Evolutionary conservation across 2,888 invertebrate genomes (phyloP), one percentile per base, ranked within the genome.

Genomic region (Lamellibrachia satsuma): DNA sequence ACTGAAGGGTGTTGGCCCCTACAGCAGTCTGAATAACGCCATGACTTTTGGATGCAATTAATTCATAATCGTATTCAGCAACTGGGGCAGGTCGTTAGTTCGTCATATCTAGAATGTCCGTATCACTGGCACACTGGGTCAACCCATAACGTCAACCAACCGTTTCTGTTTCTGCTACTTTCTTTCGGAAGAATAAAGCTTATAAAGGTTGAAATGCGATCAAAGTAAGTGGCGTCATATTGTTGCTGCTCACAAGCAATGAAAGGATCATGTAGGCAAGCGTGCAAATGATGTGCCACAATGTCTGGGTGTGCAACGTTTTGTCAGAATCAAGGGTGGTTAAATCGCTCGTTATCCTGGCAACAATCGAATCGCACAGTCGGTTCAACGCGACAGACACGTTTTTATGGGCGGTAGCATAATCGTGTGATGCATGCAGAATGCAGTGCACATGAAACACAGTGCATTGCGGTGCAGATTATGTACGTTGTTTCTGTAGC

Each of bases 391-490:
- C 75, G 15, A 75, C 22, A 75, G n/a, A 75, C 15, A 15, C 75
- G 75, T 75, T 75, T 75, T 75, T 75, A 75, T 22, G 75, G 75
- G 75, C 75, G n/a, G 75, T 22, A 22, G n/a, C 22, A 22, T 75
- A 75, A 75, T 75, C 75, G 75, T 75, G 75, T 75, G 22, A 75
- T 75, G 75, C 75, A 75, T 22, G 75, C 75, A 75, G 75, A 75
- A 75, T 22, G 75, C 75, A 75, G 75, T 15, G 22, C 75, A n/a
- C n/a, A 22, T 15, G 15, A 75, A 22, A 75, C 15, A 75, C 75
- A 75, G 75, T 22, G 75, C 75, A 75, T 75, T 75, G 6, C 15
- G n/a, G 75, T 11, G n/a, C 22, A 75, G n/a, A 75, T 75, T 75
- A 75, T 75, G 75, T 75, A 22, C 75, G 75, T n/a, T 75, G 75